phyloP scores from a whole-genome alignment of 2,113 vertebrate species.

The Dendrocopos noguchii region DNA sequence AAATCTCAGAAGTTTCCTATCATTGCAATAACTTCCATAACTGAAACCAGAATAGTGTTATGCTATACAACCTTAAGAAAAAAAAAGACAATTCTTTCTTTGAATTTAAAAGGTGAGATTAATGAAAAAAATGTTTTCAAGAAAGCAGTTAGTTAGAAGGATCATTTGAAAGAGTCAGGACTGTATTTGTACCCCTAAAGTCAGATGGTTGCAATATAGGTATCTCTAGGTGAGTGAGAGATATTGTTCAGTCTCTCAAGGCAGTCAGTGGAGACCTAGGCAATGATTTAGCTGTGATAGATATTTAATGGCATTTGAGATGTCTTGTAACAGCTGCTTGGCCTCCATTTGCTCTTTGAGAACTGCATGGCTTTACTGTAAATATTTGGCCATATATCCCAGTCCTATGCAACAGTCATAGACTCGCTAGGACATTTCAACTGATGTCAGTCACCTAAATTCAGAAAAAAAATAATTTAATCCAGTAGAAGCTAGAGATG shows the following conservation, averaged over 20 bases:
- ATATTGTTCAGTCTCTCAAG: background rate
- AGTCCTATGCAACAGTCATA: background rate
- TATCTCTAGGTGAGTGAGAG: background rate
- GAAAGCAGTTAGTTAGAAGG: background rate
- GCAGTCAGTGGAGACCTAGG: background rate
- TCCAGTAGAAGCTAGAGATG: background rate
- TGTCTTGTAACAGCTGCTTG: background rate
- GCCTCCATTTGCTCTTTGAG: background rate
- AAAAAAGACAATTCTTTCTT: background rate
- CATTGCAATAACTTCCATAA: background rate
- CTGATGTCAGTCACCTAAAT: background rate
- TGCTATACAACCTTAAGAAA: background rate
- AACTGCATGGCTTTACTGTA: background rate
- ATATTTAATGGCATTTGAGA: background rate
- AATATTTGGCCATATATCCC: background rate
- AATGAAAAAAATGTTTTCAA: background rate
- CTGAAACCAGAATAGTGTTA: background rate
- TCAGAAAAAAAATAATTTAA: background rate
- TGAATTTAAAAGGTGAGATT: background rate
- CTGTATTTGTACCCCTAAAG: background rate
- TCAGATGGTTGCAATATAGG: background rate
- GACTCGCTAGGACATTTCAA: background rate
- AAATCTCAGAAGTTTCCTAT: background rate
- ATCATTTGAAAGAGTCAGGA: background rate
- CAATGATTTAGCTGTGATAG: background rate